Percentiles rank a stretch among this genome's conserved stretches.
Evolutionary conservation across 2,888 invertebrate species (phyloP).

Genomic region (Clunio marinus): DNA sequence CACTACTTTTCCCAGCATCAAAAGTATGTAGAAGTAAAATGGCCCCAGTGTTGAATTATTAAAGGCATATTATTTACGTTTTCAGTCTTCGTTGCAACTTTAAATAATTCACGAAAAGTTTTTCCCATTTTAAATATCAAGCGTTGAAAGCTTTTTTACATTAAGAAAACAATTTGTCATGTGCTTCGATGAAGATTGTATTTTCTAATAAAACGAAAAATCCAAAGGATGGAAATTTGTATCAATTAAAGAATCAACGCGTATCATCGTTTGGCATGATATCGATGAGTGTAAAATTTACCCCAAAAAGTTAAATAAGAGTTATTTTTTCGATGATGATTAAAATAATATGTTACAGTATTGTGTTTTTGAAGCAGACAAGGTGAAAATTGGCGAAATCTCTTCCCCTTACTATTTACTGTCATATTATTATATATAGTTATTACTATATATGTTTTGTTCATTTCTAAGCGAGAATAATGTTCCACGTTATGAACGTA

Average conservation of each 20-base stretch:
- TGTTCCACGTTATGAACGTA: not conserved
- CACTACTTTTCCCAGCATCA: not conserved
- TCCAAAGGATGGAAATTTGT: conserved; percentile 17
- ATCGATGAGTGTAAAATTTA: too few relatives aligned
- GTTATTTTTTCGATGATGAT: conserved; percentile 27
- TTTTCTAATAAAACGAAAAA: too few relatives aligned
- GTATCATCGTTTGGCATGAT: not conserved
- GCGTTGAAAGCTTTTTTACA: conserved; percentile 31
- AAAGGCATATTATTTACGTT: not conserved
- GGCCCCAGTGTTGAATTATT: conserved; percentile 6
- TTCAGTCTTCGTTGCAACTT: conserved; percentile 29
- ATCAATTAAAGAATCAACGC: not conserved
- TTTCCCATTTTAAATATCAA: not conserved
- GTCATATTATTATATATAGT: too few relatives aligned
- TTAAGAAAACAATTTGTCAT: conserved; percentile 34
- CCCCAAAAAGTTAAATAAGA: conserved; percentile 38
- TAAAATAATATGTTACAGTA: not conserved
- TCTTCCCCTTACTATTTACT: too few relatives aligned
- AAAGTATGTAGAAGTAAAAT: too few relatives aligned
- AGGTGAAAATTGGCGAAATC: conserved; percentile 32
- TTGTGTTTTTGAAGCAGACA: not conserved
- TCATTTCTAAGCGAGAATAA: not conserved
- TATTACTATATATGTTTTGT: too few relatives aligned
- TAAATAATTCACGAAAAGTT: conserved; percentile 28
- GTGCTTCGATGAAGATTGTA: not conserved